These are phyloP conservation scores for Euura saliciscinereae DNA, from an alignment of 1,140 invertebrate species.

Conservation along the genomic window DNA sequence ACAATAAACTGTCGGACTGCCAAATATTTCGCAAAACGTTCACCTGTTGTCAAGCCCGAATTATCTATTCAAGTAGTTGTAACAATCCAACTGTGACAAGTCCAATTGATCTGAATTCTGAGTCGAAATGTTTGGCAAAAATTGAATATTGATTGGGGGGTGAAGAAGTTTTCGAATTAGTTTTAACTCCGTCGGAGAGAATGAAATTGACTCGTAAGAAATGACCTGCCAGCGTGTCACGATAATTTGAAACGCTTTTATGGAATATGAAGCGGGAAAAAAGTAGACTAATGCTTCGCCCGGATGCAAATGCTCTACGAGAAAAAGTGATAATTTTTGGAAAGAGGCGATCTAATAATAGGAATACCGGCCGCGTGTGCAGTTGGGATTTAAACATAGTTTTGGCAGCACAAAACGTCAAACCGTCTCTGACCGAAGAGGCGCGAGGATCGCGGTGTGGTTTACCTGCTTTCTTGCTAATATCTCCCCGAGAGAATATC, in stretches of 20 bases:
- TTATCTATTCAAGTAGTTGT: too few species aligned
- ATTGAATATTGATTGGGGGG: too few species aligned
- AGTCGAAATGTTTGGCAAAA: too few species aligned
- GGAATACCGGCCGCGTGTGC: slow-evolving; percentile 52
- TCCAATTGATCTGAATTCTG: too few species aligned
- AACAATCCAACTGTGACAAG: too few species aligned
- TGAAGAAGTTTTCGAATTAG: too few species aligned
- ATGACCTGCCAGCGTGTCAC: too few species aligned
- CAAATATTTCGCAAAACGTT: neutral
- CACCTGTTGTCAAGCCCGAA: neutral
- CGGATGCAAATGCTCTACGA: neutral
- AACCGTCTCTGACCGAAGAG: slow-evolving; percentile 51
- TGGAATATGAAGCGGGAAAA: neutral
- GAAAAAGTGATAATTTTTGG: slow-evolving; percentile 1
- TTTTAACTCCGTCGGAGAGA: too few species aligned
- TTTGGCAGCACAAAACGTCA: slow-evolving; percentile 59
- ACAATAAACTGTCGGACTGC: neutral
- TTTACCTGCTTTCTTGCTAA: neutral
- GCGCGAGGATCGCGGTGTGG: slow-evolving; percentile 39
- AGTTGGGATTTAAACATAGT: slow-evolving; percentile 58
- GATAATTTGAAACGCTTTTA: neutral
- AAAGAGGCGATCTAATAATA: slow-evolving; percentile 28
- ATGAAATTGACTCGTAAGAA: too few species aligned
- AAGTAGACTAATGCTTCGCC: neutral
- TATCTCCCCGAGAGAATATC: neutral